Evolutionary conservation across 2,797 vertebrate genomes (phyloP), one percentile per base, ranked within the genome.

Genomic region (Smutsia gigantea): DNA sequence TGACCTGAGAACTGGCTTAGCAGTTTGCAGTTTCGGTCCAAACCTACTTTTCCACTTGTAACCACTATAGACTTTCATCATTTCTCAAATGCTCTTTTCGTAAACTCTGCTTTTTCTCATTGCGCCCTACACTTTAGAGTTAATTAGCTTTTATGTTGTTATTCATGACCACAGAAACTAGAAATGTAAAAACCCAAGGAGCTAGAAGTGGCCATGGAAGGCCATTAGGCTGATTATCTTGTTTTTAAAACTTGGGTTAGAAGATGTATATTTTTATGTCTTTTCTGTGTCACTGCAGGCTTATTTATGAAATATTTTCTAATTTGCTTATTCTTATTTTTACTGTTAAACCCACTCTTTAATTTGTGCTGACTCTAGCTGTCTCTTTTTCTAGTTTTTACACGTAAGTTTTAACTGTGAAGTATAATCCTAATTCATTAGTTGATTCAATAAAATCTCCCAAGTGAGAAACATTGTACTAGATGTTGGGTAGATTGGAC

Each of bases 41-140:
- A 90, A 95, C 8, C 29, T 88, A 15, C 27, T 79, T 89, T 93
- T 85, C 25, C 27, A 86, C 21, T 78, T 87, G 29, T 94, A 84
- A 61, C 31, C 34, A 84, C 63, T 71, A 9, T 27, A 72, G 66
- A 10, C 14, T 94, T 83, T 39, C 39, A 5, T 88, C 18, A 25
- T 64, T 94, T 21, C 61, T 69, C 23, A 74, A 82, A 23, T 23
- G 39, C 21, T 93, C 29, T 59, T 85, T 93, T 34, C 68, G 59
- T 96, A 97, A 94, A 79, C 8, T 57, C 29, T 51, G 8, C n/a
- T 87, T 94, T 95, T 27, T 88, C 23, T 82, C 13, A 27, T 27
- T 53, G 68, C n/a, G 17, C 7, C 46, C 3, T 74, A 21, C 7
- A 79, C n/a, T 37, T 87, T 37, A 94, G 68, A 84, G 27, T 42